These are phyloP conservation scores for Carollia perspicillata DNA, from an alignment of 2,113 vertebrate genomes.

Conservation along the genomic window DNA sequence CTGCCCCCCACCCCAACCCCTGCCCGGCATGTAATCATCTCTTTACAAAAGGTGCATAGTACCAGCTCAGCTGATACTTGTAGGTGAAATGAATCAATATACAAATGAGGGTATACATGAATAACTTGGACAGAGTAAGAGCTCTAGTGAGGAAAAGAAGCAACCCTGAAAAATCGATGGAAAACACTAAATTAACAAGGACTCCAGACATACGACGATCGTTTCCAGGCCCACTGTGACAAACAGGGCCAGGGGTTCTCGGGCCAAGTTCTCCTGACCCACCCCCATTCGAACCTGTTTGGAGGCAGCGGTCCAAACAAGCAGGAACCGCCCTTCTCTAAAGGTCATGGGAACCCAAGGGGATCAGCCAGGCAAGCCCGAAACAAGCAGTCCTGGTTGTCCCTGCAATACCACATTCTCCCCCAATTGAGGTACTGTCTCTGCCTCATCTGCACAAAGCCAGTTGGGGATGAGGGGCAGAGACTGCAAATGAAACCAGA, in stretches of 20 bases:
- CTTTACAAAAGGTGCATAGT: neutral
- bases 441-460: constrained; percentile 16
- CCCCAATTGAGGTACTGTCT: neutral
- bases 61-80: neutral
- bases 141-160: neutral
- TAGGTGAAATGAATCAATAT: neutral
- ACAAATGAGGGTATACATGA: neutral
- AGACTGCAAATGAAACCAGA: constrained; percentile 43
- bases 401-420: neutral
- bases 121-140: neutral
- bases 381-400: neutral
- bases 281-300: neutral
- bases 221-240: neutral
- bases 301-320: neutral
- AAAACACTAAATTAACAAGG: neutral
- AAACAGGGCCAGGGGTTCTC: neutral
- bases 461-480: neutral
- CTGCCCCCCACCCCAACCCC: neutral
- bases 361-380: neutral
- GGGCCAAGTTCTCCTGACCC: constrained; percentile 4
- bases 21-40: neutral
- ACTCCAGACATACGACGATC: neutral
- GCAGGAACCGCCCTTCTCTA: neutral
- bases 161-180: neutral
- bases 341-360: constrained; percentile 51